Percentiles rank a stretch among this genome's conserved stretches.
Evolutionary conservation across 2,888 invertebrate species (phyloP).

Genomic region (Xanthorhoe designata): DNA sequence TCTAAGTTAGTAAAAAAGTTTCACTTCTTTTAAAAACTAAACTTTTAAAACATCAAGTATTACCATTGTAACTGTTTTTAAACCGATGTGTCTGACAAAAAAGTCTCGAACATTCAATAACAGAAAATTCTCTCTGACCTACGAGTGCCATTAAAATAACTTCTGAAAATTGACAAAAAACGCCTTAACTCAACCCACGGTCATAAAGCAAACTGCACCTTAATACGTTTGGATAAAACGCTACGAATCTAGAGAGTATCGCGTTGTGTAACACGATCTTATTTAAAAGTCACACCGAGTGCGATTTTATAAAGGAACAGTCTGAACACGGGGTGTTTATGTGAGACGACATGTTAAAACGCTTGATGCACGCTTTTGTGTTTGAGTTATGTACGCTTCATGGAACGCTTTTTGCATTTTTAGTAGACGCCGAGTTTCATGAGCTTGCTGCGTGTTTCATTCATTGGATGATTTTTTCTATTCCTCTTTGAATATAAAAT

Average conservation of each 20-base stretch:
- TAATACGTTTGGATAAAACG: constrained; percentile 11
- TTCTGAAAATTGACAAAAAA: constrained; percentile 18
- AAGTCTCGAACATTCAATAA: constrained; percentile 2
- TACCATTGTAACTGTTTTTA: too few relatives aligned
- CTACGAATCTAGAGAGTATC: constrained; percentile 49
- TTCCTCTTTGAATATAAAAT: background rate
- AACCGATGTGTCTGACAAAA: background rate
- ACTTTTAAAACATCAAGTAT: too few relatives aligned
- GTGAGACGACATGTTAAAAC: constrained; percentile 44
- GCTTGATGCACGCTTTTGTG: constrained; percentile 56
- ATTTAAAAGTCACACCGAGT: constrained; percentile 73
- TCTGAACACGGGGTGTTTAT: constrained; percentile 44
- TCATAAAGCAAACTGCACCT: constrained; percentile 22
- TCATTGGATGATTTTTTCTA: background rate
- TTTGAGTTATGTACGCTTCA: constrained; percentile 50
- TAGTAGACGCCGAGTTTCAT: constrained; percentile 27
- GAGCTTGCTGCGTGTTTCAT: constrained; percentile 15
- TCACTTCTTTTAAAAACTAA: too few relatives aligned
- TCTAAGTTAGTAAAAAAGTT: too few relatives aligned
- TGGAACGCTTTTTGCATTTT: constrained; percentile 43
- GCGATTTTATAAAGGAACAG: constrained; percentile 63
- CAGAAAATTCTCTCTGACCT: constrained; percentile 1
- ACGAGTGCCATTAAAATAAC: constrained; percentile 16
- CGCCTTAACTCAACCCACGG: background rate
- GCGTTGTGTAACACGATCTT: constrained; percentile 65